phyloP scores from a whole-genome alignment of 2,113 vertebrate genomes.

The Alligator sinensis region DNA sequence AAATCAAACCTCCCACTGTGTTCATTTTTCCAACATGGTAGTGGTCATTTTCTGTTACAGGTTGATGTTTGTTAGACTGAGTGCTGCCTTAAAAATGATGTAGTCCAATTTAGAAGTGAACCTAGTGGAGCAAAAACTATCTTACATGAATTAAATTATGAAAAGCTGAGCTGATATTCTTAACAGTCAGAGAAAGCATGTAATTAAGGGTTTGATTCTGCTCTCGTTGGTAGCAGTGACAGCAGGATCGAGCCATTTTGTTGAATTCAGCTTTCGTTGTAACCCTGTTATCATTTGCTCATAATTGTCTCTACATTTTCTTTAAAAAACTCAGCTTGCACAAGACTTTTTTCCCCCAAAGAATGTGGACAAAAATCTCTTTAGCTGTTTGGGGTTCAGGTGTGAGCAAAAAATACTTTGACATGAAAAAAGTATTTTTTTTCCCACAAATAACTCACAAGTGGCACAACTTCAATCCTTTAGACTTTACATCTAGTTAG shows the following conservation, averaged over 20 bases:
- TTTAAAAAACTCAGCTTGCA: background rate
- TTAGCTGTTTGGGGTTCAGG: background rate
- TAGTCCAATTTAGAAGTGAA: background rate
- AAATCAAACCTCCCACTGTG: background rate
- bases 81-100: background rate
- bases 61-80: background rate
- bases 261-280: slow-evolving; percentile 7
- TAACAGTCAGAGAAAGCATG: background rate
- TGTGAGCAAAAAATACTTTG: slow-evolving; percentile 16
- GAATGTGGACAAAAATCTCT: background rate
- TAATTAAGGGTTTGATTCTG: background rate
- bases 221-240: fast-evolving
- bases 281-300: background rate
- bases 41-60: background rate
- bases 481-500: background rate
- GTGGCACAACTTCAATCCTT: slow-evolving; percentile 58
- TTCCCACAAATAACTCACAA: slow-evolving; percentile 35
- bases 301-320: background rate
- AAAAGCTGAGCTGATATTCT: background rate
- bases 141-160: background rate
- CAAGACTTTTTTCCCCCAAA: background rate
- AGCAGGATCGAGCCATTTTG: background rate
- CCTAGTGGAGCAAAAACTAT: background rate
- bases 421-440: background rate
- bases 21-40: background rate